Evolutionary conservation across 1,140 invertebrate genomes (phyloP).

Genomic region (Philaenus spumarius): DNA sequence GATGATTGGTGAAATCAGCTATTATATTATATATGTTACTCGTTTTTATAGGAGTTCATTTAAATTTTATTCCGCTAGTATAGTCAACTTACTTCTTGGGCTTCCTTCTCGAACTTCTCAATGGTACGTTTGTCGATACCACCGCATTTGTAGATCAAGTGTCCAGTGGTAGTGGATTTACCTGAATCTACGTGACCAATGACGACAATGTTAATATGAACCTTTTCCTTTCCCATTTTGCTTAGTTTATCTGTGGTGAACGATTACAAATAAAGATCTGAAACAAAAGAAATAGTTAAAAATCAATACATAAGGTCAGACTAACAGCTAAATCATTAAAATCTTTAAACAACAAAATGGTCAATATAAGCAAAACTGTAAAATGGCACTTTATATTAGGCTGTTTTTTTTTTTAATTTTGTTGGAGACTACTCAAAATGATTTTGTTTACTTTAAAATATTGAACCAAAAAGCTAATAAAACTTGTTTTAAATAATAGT

Average conservation of each 20-base stretch:
- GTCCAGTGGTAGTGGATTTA: slow-evolving; percentile 94
- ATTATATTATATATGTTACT: no score
- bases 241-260: slow-evolving; percentile 18
- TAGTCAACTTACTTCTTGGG: slow-evolving; percentile 60
- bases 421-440: no score
- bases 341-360: slow-evolving; percentile 3
- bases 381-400: no score
- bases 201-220: slow-evolving; percentile 97
- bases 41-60: no score
- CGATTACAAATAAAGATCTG: slow-evolving; percentile 7
- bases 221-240: slow-evolving; percentile 88
- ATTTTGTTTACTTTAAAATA: no score
- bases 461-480: no score
- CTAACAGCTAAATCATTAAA: no score
- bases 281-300: slow-evolving; percentile 2
- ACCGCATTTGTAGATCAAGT: slow-evolving; percentile 96
- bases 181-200: slow-evolving; percentile 97
- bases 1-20: no score
- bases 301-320: no score
- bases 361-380: no score
- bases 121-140: slow-evolving; percentile 95
- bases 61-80: background rate
- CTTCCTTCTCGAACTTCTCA: slow-evolving; percentile 96
- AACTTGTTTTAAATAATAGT: no score
- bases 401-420: no score